Evolutionary conservation across 1,140 invertebrate species (phyloP).

Genomic region (Trichoplusia ni): DNA sequence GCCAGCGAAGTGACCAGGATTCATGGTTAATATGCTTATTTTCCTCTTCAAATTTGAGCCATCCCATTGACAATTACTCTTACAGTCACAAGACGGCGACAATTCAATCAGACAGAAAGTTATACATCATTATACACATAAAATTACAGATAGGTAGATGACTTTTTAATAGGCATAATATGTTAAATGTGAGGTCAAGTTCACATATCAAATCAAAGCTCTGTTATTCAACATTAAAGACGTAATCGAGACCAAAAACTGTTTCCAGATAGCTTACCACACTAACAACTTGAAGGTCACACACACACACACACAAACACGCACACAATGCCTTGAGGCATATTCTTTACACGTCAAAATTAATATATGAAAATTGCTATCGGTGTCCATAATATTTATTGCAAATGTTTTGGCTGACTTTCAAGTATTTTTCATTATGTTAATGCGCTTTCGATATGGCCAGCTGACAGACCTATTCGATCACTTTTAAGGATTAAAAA

Average conservation of each 20-base stretch:
- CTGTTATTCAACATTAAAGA: neutral
- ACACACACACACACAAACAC: conserved; percentile 19
- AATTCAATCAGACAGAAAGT: too few species aligned
- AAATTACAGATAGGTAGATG: too few species aligned
- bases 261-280: neutral
- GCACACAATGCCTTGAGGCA: conserved; percentile 29
- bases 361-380: conserved; percentile 68
- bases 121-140: too few species aligned
- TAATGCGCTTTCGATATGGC: conserved; percentile 41
- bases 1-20: too few species aligned
- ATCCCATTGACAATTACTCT: too few species aligned
- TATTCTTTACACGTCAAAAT: conserved; percentile 43
- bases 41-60: too few species aligned
- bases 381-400: conserved; percentile 51
- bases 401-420: conserved; percentile 51
- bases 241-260: neutral
- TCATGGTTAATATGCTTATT: too few species aligned
- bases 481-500: conserved; percentile 34
- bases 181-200: neutral
- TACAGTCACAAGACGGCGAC: too few species aligned
- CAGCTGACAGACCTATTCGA: conserved; percentile 40
- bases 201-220: neutral
- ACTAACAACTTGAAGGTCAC: conserved; percentile 41
- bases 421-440: conserved; percentile 62
- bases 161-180: too few species aligned